Percentiles rank a stretch among this genome's conserved stretches.
These are phyloP conservation scores for Delichon dasypus DNA, from an alignment of 2,797 vertebrate genomes.

Conservation along the genomic window DNA sequence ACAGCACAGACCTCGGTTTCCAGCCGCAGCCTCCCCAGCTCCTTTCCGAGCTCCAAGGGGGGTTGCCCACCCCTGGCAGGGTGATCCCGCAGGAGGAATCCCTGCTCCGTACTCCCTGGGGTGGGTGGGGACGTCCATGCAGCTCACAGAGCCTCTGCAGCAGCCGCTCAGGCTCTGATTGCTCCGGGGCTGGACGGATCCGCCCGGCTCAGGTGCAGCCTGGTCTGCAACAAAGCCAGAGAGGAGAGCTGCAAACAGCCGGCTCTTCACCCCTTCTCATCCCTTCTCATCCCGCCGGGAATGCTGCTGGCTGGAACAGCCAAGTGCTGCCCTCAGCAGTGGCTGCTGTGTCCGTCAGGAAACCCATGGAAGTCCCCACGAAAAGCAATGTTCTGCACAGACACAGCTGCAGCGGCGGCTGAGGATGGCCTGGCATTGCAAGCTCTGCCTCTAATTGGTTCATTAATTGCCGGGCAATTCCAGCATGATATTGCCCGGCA, in stretches of 20 bases:
- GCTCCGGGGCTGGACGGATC: not conserved
- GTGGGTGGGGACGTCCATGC: constrained; percentile 10
- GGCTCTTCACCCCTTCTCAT: not conserved
- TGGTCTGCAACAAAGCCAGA: constrained; percentile 14
- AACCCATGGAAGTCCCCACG: not conserved
- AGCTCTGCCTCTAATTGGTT: not conserved
- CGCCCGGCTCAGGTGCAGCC: too few species aligned
- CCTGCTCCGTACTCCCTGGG: not conserved
- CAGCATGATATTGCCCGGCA: not conserved
- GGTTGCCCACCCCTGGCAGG: not conserved
- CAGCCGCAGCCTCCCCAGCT: not conserved
- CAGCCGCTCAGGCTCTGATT: constrained; percentile 10
- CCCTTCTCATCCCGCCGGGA: not conserved
- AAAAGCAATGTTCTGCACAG: not conserved
- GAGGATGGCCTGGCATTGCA: not conserved
- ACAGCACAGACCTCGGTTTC: not conserved
- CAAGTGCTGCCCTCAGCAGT: not conserved
- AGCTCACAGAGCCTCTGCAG: constrained; percentile 41
- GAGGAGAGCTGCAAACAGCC: not conserved
- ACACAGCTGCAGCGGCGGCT: rapidly evolving
- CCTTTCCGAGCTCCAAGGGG: not conserved
- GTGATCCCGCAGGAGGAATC: not conserved
- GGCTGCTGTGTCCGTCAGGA: rapidly evolving
- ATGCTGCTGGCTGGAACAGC: not conserved
- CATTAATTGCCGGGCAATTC: not conserved